Conservation (phyloP, 2,888 invertebrate species). For the Plebejus melissa region DNA sequence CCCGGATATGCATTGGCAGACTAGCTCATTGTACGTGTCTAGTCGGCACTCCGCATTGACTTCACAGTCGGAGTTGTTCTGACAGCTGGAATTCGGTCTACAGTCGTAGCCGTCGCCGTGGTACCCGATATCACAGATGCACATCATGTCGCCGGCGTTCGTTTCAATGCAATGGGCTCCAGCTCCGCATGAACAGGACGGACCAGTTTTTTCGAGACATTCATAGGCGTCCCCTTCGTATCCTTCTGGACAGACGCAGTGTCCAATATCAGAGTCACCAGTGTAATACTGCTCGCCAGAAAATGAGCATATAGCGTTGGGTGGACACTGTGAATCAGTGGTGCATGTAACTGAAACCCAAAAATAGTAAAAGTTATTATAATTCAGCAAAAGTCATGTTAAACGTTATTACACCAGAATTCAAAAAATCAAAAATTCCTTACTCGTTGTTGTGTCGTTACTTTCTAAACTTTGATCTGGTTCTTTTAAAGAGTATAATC, state of each 20-base stretch:
- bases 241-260: constrained; percentile 89
- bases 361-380: constrained; percentile 15
- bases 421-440: constrained; percentile 37
- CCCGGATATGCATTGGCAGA: constrained; percentile 89
- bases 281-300: constrained; percentile 55
- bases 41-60: constrained; percentile 86
- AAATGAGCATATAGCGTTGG: constrained; percentile 87
- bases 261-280: constrained; percentile 50
- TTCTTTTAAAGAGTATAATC: constrained; percentile 42
- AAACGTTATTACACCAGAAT: neutral
- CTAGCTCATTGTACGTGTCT: constrained; percentile 78
- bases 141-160: constrained; percentile 82
- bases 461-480: constrained; percentile 35
- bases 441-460: constrained; percentile 46
- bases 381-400: neutral
- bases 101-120: constrained; percentile 91
- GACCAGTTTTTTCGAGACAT: constrained; percentile 78
- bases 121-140: constrained; percentile 89
- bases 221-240: constrained; percentile 90
- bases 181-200: constrained; percentile 81
- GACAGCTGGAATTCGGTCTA: constrained; percentile 82
- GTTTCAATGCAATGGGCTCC: constrained; percentile 88
- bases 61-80: constrained; percentile 82
- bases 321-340: constrained; percentile 87
- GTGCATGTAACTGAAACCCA: constrained; percentile 83